Conservation (phyloP, 2,797 vertebrate genomes). For the Dendrocincla tyrannina region DNA sequence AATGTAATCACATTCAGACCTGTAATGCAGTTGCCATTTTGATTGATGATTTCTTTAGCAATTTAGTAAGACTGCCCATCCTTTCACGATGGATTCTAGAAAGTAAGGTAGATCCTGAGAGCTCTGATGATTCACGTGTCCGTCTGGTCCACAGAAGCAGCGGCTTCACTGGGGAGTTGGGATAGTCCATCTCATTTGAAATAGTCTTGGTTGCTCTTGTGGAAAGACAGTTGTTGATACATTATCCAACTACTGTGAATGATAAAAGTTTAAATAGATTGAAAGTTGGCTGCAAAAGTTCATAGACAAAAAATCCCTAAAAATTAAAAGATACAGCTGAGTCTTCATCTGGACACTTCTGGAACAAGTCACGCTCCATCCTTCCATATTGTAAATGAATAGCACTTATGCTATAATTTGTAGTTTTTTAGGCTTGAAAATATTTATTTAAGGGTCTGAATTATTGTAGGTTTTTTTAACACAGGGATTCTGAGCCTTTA, state of each 20-base stretch:
- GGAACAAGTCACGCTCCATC: neutral
- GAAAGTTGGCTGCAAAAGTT: neutral
- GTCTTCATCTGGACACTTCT: neutral
- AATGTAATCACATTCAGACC: neutral
- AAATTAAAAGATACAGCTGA: neutral
- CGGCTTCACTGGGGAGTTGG: neutral
- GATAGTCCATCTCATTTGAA: neutral
- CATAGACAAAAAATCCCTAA: neutral
- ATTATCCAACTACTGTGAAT: neutral
- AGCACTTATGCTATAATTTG: neutral
- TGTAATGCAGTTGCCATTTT: neutral
- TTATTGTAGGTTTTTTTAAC: neutral
- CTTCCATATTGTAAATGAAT: neutral
- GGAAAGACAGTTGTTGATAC: neutral
- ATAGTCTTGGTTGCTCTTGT: neutral
- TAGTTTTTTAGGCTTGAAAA: neutral
- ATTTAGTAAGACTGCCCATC: neutral
- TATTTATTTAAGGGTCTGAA: neutral
- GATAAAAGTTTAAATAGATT: neutral
- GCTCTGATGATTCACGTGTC: fast-evolving
- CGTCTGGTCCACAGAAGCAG: neutral
- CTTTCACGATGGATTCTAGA: neutral
- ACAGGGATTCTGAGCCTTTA: neutral
- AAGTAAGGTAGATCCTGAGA: neutral
- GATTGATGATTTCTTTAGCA: neutral